Percentiles rank a stretch among this genome's conserved stretches.
These are phyloP conservation scores for Mixornis gularis DNA, from an alignment of 2,113 vertebrate species.

Conservation along the genomic window DNA sequence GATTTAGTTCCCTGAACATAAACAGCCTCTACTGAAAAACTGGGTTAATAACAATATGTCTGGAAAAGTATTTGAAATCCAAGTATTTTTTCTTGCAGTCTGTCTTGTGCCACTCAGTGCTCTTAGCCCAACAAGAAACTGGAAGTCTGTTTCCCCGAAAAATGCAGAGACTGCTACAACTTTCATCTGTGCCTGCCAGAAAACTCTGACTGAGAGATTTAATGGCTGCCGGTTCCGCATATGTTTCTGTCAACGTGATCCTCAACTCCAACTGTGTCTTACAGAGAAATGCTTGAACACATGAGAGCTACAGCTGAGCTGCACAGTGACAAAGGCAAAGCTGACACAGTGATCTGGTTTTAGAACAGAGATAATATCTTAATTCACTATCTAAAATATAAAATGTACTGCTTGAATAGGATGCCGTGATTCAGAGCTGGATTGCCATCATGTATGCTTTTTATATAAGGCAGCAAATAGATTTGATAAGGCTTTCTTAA, in stretches of 20 bases:
- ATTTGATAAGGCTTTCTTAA: background rate
- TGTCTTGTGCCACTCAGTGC: background rate
- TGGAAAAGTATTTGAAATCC: background rate
- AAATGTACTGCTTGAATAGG: background rate
- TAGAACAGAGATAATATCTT: constrained; percentile 29
- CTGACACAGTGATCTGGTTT: constrained; percentile 41
- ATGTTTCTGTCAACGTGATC: constrained; percentile 56
- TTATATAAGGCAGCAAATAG: background rate
- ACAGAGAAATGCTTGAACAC: constrained; percentile 36
- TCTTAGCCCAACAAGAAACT: background rate
- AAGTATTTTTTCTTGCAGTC: background rate
- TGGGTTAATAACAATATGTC: background rate
- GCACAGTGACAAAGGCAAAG: background rate
- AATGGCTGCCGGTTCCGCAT: constrained; percentile 25
- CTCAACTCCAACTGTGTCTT: constrained; percentile 36
- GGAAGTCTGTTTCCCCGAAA: background rate
- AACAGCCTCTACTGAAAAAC: background rate
- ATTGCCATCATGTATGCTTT: background rate
- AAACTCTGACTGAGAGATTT: constrained; percentile 42
- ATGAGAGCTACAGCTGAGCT: constrained; percentile 45
- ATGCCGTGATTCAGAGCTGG: background rate
- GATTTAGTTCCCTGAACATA: background rate
- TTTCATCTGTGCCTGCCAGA: constrained; percentile 19
- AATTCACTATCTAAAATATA: constrained; percentile 16
- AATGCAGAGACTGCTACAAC: background rate